Evolutionary conservation across 2,888 invertebrate genomes (phyloP), one percentile per base, ranked within the genome.

Genomic region (Diarsia brunnea): DNA sequence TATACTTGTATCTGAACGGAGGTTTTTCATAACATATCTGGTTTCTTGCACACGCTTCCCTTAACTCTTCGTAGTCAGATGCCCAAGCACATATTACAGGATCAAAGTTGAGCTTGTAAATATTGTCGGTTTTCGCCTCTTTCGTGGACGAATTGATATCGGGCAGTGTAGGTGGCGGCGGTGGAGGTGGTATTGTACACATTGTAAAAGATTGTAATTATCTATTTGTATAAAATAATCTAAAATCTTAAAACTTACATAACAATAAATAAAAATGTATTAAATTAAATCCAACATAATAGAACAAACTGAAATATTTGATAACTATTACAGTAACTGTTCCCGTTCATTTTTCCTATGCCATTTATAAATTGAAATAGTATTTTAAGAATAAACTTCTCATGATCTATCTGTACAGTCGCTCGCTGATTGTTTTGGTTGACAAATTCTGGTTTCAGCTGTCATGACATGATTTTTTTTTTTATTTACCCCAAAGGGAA

Each of bases 61-160:
- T 95, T 8, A 98, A 75, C 76, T 97, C 97, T 2, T 97, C 97
- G 87, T 97, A 93, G 4, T 95, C 91, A 60, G 93, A 82, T 0
- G 97, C 97, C 98, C 98, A 98, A 63, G 93, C 88, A 89, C 97
- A 97, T 82, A 97, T 93, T 73, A 93, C 90, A 31, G 92, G 90
- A 76, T 89, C 87, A 67, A 87, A 75, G 47, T 55, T 73, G 11
- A 64, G 73, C 73, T 71, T 75, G 69, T 87, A 86, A 51, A 74
- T 84, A 49, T 81, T 79, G 45, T 71, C 73, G 43, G 69, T 80
- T 72, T 81, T 83, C 19, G 77, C 51, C 0, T 81, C 78, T 49
- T 88, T 84, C 27, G 73, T 75, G 12, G 85, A 47, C 61, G 84
- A 78, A 72, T 81, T 86, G 21, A 84, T 75, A 38, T 88, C 78